phyloP scores from a whole-genome alignment of 92 coral and sea anemone genomes.

The Umimayanthus kanabou region DNA sequence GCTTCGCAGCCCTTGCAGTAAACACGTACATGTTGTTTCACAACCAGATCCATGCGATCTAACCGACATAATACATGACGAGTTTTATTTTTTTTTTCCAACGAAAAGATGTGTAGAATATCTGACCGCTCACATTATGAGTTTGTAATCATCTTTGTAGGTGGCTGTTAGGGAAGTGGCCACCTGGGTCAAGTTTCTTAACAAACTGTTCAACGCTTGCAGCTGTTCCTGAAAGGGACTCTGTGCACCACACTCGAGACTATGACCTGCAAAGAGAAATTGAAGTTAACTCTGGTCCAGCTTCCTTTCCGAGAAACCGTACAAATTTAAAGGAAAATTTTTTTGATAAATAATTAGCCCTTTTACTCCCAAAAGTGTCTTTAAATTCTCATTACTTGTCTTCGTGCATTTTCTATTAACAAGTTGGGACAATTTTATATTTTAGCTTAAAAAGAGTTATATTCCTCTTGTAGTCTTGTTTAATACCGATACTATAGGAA shows the following conservation, averaged over 20 bases:
- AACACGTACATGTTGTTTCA: neutral
- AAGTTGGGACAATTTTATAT: no score
- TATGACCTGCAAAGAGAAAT: slow-evolving; percentile 22
- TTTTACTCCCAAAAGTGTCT: neutral
- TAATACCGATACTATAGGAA: no score
- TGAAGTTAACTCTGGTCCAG: neutral
- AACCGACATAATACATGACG: neutral
- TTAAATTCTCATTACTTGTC: no score
- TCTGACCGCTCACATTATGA: neutral
- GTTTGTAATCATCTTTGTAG: slow-evolving; percentile 27
- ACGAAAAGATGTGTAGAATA: neutral
- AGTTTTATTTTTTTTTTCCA: neutral
- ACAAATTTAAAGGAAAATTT: neutral
- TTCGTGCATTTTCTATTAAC: no score
- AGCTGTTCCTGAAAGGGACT: slow-evolving; percentile 35
- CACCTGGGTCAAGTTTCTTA: neutral
- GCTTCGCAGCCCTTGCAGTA: neutral
- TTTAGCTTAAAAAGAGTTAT: no score
- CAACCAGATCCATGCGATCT: neutral
- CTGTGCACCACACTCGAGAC: slow-evolving; percentile 23
- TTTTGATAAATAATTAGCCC: no score
- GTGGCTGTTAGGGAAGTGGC: slow-evolving; percentile 18
- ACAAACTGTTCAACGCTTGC: slow-evolving; percentile 6
- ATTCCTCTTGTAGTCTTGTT: no score
- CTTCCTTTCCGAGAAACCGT: neutral